Conservation (phyloP, 1,140 invertebrate genomes). For the Thaumetopoea pityocampa region DNA sequence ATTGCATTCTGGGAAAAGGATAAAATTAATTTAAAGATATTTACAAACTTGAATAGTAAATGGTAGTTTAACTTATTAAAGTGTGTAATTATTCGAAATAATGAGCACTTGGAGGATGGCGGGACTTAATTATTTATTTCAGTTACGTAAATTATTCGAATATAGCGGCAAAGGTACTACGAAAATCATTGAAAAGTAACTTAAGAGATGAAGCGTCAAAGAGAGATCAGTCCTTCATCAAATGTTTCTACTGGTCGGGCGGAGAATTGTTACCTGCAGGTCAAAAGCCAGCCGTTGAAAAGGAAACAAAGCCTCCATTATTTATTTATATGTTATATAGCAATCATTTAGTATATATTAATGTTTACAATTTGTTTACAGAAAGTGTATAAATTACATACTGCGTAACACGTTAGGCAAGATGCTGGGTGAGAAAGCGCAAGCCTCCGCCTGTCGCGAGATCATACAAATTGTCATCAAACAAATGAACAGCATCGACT, state of each 20-base stretch:
- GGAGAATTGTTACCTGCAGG: slow-evolving; percentile 87
- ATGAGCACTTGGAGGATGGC: slow-evolving; percentile 51
- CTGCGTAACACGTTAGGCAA: slow-evolving; percentile 93
- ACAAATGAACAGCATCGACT: slow-evolving; percentile 96
- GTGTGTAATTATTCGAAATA: no score
- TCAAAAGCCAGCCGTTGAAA: no score
- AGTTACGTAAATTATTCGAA: slow-evolving; percentile 95
- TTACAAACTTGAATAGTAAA: no score
- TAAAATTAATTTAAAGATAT: no score
- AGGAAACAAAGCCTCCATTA: no score
- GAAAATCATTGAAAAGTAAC: slow-evolving; percentile 88
- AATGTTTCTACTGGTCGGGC: slow-evolving; percentile 87
- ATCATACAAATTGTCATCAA: slow-evolving; percentile 94
- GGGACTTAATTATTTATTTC: slow-evolving; percentile 53
- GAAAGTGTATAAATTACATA: slow-evolving; percentile 98
- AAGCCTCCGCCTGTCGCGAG: slow-evolving; percentile 96
- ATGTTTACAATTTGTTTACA: slow-evolving; percentile 20
- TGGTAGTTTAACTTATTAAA: no score
- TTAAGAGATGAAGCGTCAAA: slow-evolving; percentile 83
- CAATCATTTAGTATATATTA: background rate
- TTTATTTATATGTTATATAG: background rate
- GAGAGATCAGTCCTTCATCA: slow-evolving; percentile 83
- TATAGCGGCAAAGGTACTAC: slow-evolving; percentile 87
- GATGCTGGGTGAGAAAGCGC: slow-evolving; percentile 97
- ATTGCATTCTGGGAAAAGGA: no score